Conservation (phyloP, 1,140 invertebrate genomes). For the Drosophila pallidifrons region DNA sequence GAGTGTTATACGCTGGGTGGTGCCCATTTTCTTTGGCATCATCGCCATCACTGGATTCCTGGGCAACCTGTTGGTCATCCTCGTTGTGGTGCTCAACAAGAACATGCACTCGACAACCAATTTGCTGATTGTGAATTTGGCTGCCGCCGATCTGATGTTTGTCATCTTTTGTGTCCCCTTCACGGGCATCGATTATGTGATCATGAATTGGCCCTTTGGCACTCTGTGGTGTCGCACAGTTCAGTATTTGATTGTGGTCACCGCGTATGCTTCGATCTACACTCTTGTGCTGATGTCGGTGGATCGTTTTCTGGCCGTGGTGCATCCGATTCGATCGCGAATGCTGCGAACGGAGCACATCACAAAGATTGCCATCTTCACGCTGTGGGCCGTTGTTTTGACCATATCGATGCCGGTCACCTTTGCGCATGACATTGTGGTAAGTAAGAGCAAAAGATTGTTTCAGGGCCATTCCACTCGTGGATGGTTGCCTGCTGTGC, state of each 20-base stretch:
- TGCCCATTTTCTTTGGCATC: slow-evolving; percentile 94
- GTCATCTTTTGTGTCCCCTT: slow-evolving; percentile 98
- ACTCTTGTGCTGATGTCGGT: slow-evolving; percentile 98
- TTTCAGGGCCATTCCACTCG: not conserved
- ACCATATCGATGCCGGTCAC: slow-evolving; percentile 90
- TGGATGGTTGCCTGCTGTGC: slow-evolving; percentile 58
- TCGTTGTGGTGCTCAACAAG: slow-evolving; percentile 93
- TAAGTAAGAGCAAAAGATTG: slow-evolving; percentile 46
- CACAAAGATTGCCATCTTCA: slow-evolving; percentile 90
- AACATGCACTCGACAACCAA: slow-evolving; percentile 97
- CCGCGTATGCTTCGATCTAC: slow-evolving; percentile 96
- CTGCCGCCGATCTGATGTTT: slow-evolving; percentile 96
- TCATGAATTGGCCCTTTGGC: slow-evolving; percentile 95
- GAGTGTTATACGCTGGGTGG: slow-evolving; percentile 85
- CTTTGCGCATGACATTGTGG: slow-evolving; percentile 90
- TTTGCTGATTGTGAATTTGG: slow-evolving; percentile 94
- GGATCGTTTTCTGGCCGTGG: slow-evolving; percentile 97
- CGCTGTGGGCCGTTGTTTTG: slow-evolving; percentile 93
- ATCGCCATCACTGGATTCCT: slow-evolving; percentile 94
- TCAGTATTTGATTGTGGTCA: slow-evolving; percentile 92
- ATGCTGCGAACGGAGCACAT: slow-evolving; percentile 94
- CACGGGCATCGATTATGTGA: slow-evolving; percentile 93
- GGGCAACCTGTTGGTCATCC: slow-evolving; percentile 94
- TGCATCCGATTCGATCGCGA: slow-evolving; percentile 94
- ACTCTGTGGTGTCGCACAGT: slow-evolving; percentile 95